Evolutionary conservation across 92 coral and sea anemone species (phyloP).

Genomic region (Micromussa lordhowensis): DNA sequence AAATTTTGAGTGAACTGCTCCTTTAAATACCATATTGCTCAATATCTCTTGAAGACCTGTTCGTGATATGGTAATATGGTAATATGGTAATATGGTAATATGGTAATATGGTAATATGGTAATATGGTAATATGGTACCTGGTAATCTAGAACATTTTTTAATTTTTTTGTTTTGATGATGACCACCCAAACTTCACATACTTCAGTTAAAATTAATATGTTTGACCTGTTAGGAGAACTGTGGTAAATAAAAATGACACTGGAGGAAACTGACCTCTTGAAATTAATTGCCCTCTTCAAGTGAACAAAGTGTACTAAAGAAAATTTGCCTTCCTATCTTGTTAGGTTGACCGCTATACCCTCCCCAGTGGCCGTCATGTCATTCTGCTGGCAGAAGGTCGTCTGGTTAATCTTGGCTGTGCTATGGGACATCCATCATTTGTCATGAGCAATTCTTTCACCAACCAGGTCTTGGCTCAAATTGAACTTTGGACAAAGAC

Average conservation of each 20-base stretch:
- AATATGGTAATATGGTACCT: too few relatives aligned
- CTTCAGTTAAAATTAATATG: too few relatives aligned
- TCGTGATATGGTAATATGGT: too few relatives aligned
- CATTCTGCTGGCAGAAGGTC: constrained; percentile 94
- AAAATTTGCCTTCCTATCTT: not conserved
- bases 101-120: too few relatives aligned
- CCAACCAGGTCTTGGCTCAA: constrained; percentile 98
- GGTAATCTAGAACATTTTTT: too few relatives aligned
- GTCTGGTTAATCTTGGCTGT: constrained; percentile 96
- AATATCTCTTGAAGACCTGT: too few relatives aligned
- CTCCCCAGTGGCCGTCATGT: constrained; percentile 93
- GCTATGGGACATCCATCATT: constrained; percentile 99
- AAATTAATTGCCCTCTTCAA: not conserved
- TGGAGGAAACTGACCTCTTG: not conserved
- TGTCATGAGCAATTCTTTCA: constrained; percentile 99
- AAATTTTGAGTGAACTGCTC: too few relatives aligned
- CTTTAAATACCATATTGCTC: too few relatives aligned
- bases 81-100: too few relatives aligned
- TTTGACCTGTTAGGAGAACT: constrained; percentile 7
- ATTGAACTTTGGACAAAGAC: constrained; percentile 93
- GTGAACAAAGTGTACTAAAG: not conserved
- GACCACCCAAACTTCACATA: too few relatives aligned
- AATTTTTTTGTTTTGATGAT: too few relatives aligned
- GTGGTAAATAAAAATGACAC: not conserved
- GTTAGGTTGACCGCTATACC: constrained; percentile 90